Evolutionary conservation across 2,888 invertebrate species (phyloP).

Genomic region (Venusia cambrica): DNA sequence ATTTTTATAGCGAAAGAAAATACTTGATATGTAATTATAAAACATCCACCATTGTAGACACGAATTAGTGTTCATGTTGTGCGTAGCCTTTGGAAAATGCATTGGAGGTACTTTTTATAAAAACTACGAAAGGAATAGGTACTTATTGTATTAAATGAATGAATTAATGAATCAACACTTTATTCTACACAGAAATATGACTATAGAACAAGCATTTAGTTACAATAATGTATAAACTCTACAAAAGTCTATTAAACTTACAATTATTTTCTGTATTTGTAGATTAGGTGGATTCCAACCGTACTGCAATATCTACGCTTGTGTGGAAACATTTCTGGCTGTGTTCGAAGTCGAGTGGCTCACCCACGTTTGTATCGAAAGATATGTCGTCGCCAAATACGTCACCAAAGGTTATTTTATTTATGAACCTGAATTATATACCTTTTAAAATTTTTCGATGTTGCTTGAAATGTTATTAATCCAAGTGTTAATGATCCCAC

Average conservation of each 20-base stretch:
- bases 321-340: slow-evolving; percentile 67
- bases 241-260: no score
- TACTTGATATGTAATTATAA: neutral
- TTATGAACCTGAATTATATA: neutral
- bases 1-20: neutral
- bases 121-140: no score
- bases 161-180: no score
- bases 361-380: slow-evolving; percentile 70
- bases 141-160: no score
- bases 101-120: no score
- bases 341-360: slow-evolving; percentile 69
- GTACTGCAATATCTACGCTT: slow-evolving; percentile 54
- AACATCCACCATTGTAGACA: no score
- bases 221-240: no score
- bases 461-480: neutral
- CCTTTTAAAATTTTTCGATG: neutral
- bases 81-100: no score
- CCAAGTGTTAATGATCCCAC: slow-evolving; percentile 2
- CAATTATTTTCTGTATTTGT: slow-evolving; percentile 6
- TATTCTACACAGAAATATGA: no score
- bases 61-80: no score
- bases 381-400: slow-evolving; percentile 67
- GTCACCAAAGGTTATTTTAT: slow-evolving; percentile 52
- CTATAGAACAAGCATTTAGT: no score
- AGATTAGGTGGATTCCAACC: slow-evolving; percentile 13